These are phyloP conservation scores for Clarias laeviceps DNA, from an alignment of 2,797 vertebrate genomes.

Conservation along the genomic window DNA sequence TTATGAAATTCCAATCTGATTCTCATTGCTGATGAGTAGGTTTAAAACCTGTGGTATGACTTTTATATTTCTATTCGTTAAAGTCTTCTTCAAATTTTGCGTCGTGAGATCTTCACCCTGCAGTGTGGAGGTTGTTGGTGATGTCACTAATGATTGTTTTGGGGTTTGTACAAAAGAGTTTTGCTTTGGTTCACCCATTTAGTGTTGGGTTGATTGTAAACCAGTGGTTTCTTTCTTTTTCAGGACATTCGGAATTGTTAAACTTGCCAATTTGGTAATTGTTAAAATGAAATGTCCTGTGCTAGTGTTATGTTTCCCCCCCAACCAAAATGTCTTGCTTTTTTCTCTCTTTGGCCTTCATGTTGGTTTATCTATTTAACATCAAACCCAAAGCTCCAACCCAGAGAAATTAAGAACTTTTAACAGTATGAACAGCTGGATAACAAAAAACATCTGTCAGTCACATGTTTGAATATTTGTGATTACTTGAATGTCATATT, in stretches of 20 bases:
- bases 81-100: not conserved
- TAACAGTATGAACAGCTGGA: not conserved
- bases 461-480: not conserved
- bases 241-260: not conserved
- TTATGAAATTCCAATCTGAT: not conserved
- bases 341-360: not conserved
- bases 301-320: too few relatives aligned
- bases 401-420: not conserved
- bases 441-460: not conserved
- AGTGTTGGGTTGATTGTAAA: not conserved
- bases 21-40: not conserved
- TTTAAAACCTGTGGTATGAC: not conserved
- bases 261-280: too few relatives aligned
- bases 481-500: not conserved
- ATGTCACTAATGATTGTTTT: not conserved
- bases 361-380: not conserved
- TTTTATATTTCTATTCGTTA: not conserved
- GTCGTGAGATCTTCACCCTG: not conserved
- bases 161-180: too few relatives aligned
- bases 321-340: too few relatives aligned
- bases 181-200: not conserved
- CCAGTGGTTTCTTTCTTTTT: not conserved
- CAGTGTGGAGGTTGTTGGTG: not conserved
- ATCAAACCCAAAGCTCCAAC: not conserved
- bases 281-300: too few relatives aligned